Percentiles rank a stretch among this genome's conserved stretches.
Conservation (phyloP, 2,888 invertebrate species). For the Tetragonula carbonaria region DNA sequence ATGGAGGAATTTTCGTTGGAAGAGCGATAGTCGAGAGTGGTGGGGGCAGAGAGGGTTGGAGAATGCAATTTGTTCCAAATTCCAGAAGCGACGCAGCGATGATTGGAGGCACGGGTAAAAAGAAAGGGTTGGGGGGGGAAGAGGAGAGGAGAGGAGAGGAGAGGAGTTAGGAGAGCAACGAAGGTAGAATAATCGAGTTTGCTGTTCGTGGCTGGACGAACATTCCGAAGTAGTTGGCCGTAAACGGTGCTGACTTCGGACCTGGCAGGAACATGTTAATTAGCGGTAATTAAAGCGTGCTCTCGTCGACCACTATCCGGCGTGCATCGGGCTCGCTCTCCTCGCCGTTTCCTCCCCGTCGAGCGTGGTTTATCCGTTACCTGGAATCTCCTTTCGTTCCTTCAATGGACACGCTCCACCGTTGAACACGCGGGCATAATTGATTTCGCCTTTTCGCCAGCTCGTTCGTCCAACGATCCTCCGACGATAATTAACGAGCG, state of each 20-base stretch:
- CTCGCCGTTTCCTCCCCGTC: slow-evolving; percentile 15
- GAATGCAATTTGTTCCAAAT: slow-evolving; percentile 8
- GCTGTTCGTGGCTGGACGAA: slow-evolving; percentile 30
- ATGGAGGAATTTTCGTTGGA: neutral
- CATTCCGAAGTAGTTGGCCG: slow-evolving; percentile 52
- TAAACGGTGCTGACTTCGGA: slow-evolving; percentile 60
- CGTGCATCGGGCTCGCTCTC: slow-evolving; percentile 42
- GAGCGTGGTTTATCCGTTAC: slow-evolving; percentile 48
- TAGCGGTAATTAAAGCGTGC: slow-evolving; percentile 68
- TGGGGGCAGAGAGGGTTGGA: neutral
- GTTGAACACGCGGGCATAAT: slow-evolving; percentile 64
- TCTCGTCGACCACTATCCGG: slow-evolving; percentile 38
- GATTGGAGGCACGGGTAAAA: slow-evolving; percentile 7
- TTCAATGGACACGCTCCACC: slow-evolving; percentile 34
- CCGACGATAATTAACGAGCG: slow-evolving; percentile 50
- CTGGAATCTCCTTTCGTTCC: slow-evolving; percentile 45
- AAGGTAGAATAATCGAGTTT: slow-evolving; percentile 52
- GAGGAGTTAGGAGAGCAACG: neutral
- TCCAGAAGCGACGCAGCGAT: slow-evolving; percentile 12
- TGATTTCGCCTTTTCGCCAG: slow-evolving; percentile 73
- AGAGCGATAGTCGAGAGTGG: neutral
- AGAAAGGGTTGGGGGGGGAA: neutral
- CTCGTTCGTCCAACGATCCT: slow-evolving; percentile 68
- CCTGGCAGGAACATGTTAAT: slow-evolving; percentile 68
- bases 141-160: too few relatives aligned